These are phyloP conservation scores for Eulemur macaco DNA, from an alignment of 2,113 vertebrate genomes.

Conservation along the genomic window DNA sequence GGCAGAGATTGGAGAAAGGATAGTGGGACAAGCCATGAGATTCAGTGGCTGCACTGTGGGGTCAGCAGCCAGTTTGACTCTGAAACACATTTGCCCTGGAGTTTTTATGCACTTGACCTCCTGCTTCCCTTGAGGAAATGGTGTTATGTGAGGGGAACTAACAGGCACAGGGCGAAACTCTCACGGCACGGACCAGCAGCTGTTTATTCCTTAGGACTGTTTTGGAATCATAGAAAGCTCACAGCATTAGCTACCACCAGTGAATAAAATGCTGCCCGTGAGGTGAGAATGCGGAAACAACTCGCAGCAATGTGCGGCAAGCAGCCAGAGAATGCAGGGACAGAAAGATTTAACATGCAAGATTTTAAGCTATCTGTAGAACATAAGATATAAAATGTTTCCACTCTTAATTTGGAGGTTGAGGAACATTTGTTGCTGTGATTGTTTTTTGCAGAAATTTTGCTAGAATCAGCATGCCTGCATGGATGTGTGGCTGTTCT, in stretches of 20 bases:
- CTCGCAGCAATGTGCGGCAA: too few species aligned
- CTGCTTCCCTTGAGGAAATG: neutral
- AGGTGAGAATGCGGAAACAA: too few species aligned
- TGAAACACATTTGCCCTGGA: neutral
- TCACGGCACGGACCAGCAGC: neutral
- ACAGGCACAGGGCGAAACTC: neutral
- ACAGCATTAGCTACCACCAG: neutral
- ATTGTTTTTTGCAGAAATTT: neutral
- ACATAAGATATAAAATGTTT: neutral
- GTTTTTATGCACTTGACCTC: neutral
- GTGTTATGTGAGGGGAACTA: neutral
- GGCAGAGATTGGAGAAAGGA: neutral
- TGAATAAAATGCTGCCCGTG: neutral
- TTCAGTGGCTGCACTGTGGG: fast-evolving
- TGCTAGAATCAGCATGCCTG: neutral
- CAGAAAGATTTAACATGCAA: neutral
- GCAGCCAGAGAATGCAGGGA: too few species aligned
- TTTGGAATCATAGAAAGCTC: neutral
- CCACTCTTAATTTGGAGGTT: neutral
- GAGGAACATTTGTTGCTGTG: neutral
- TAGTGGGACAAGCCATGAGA: neutral
- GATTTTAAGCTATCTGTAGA: neutral
- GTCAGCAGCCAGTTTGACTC: neutral
- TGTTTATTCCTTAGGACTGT: neutral
- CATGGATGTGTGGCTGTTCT: too few species aligned